These are phyloP conservation scores for Rhagophthalmus giganteus DNA, from an alignment of 2,888 invertebrate genomes.

Conservation along the genomic window DNA sequence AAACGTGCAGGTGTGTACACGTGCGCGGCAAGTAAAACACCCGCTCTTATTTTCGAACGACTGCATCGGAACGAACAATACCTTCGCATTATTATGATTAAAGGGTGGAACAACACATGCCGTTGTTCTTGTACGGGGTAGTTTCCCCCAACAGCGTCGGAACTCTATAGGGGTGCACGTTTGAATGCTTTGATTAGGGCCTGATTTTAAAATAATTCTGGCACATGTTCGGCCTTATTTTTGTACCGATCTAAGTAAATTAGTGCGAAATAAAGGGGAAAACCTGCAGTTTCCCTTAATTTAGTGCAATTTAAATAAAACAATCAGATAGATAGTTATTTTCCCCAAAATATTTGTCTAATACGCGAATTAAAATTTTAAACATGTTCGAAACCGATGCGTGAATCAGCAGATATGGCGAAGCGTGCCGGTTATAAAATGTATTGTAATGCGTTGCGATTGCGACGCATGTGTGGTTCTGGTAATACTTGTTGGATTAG, in stretches of 20 bases:
- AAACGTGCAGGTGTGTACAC: slow-evolving; percentile 34
- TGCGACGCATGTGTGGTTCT: slow-evolving; percentile 51
- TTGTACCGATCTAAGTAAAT: slow-evolving; percentile 32
- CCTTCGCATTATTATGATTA: slow-evolving; percentile 34
- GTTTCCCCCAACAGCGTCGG: slow-evolving; percentile 22
- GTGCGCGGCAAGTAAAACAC: slow-evolving; percentile 35
- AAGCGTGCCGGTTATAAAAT: slow-evolving; percentile 50
- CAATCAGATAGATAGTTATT: too few relatives aligned
- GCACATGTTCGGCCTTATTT: slow-evolving; percentile 21
- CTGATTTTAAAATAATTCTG: slow-evolving; percentile 34
- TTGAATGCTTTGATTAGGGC: slow-evolving; percentile 39
- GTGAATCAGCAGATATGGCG: too few relatives aligned
- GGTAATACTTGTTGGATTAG: slow-evolving; percentile 56
- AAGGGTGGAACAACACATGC: slow-evolving; percentile 41
- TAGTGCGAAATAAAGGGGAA: too few relatives aligned
- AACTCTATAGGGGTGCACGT: slow-evolving; percentile 21
- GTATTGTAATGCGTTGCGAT: slow-evolving; percentile 34
- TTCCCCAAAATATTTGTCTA: too few relatives aligned
- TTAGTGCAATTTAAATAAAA: too few relatives aligned
- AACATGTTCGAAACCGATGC: slow-evolving; percentile 14
- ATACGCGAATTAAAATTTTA: too few relatives aligned
- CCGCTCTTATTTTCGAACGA: slow-evolving; percentile 40
- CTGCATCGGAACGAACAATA: slow-evolving; percentile 41
- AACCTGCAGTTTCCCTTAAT: too few relatives aligned
- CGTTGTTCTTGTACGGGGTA: slow-evolving; percentile 30